Evolutionary conservation across 1,140 invertebrate species (phyloP).

Genomic region (Apolygus lucorum): DNA sequence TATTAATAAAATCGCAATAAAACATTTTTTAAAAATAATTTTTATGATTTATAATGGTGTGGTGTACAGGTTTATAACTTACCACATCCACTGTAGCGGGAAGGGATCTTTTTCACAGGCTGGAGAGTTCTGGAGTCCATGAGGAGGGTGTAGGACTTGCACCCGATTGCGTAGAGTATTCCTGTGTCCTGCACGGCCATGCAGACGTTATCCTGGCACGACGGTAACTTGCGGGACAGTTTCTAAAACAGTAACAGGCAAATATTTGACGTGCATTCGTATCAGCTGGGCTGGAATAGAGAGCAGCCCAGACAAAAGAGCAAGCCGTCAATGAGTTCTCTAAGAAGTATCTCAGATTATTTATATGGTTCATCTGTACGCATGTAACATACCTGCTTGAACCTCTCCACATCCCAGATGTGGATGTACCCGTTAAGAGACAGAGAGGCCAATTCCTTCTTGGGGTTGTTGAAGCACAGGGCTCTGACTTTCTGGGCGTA

Average conservation of each 20-base stretch:
- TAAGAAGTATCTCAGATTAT: neutral
- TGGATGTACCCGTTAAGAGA: conserved; percentile 84
- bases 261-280: conserved; percentile 22
- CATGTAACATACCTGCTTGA: conserved; percentile 49
- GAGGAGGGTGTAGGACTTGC: conserved; percentile 82
- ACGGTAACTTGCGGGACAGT: conserved; percentile 74
- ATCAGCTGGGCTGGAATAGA: no score
- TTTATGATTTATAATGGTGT: no score
- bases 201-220: conserved; percentile 87
- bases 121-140: conserved; percentile 81
- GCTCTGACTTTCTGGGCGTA: conserved; percentile 74
- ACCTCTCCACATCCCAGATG: conserved; percentile 83
- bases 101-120: conserved; percentile 53
- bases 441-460: conserved; percentile 82
- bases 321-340: no score
- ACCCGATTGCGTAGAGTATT: conserved; percentile 82
- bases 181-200: conserved; percentile 74
- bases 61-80: no score
- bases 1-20: no score
- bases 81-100: conserved; percentile 71
- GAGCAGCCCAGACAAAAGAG: no score
- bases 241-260: no score
- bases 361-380: neutral
- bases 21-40: no score
- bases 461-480: conserved; percentile 74